Evolutionary conservation across 1,140 invertebrate species (phyloP).

Genomic region (Saccostrea glomerata): DNA sequence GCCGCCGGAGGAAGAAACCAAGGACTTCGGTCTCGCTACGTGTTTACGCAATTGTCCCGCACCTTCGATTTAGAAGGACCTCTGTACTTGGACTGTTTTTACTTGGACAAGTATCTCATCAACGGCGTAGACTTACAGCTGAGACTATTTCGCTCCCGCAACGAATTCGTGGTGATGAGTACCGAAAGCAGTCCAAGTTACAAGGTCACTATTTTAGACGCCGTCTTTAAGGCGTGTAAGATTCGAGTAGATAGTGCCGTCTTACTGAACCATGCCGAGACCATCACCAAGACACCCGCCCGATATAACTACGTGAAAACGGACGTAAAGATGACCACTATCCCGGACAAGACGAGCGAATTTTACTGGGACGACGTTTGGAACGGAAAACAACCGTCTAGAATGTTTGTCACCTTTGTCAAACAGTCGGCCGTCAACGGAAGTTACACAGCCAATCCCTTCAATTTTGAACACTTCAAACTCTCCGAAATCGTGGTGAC

Average conservation of each 20-base stretch:
- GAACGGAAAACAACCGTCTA: neutral
- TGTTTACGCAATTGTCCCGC: constrained; percentile 11
- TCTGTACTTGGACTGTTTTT: constrained; percentile 44
- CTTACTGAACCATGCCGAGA: constrained; percentile 32
- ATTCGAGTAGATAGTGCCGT: constrained; percentile 41
- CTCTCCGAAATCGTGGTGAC: neutral
- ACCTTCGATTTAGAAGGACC: constrained; percentile 51
- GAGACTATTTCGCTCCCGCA: constrained; percentile 42
- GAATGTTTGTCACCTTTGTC: constrained; percentile 38
- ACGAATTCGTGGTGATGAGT: constrained; percentile 47
- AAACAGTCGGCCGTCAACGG: constrained; percentile 46
- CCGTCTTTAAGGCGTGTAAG: constrained; percentile 47
- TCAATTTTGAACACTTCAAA: constrained; percentile 43
- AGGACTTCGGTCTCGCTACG: constrained; percentile 22
- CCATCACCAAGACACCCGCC: neutral
- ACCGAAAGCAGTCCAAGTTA: constrained; percentile 34
- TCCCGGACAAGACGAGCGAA: neutral
- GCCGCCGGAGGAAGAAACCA: constrained; percentile 12
- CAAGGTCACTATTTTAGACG: constrained; percentile 43
- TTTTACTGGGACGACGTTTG: constrained; percentile 37
- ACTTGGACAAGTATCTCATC: constrained; percentile 47
- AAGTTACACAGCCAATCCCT: constrained; percentile 45
- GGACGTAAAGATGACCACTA: constrained; percentile 32
- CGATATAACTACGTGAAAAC: constrained; percentile 27
- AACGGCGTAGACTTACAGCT: constrained; percentile 50